A percentile compares a stretch with the other conserved stretches of the same genome.
phyloP scores from a whole-genome alignment of 2,113 vertebrate species.

The Arothron firmamentum region DNA sequence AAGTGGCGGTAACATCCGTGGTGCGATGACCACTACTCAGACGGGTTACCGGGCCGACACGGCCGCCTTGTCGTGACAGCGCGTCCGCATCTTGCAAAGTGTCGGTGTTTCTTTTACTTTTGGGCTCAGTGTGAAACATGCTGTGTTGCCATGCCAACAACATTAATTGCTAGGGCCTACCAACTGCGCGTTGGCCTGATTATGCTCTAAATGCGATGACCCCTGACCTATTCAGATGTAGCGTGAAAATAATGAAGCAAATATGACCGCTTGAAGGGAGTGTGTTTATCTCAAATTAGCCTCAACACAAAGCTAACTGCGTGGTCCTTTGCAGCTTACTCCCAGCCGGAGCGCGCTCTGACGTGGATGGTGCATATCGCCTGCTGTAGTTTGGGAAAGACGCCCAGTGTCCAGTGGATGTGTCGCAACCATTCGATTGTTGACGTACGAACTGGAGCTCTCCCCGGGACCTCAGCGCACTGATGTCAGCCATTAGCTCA shows the following conservation, averaged over 20 bases:
- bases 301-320: too few species aligned
- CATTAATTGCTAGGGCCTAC: not conserved
- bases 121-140: conserved; percentile 11
- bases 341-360: too few species aligned
- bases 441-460: conserved; percentile 9
- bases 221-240: too few species aligned
- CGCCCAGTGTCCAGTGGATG: not conserved
- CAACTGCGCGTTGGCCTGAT: too few species aligned
- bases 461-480: conserved; percentile 27
- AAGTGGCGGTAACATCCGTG: conserved; percentile 48
- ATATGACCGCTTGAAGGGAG: too few species aligned
- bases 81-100: not conserved
- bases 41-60: conserved; percentile 14
- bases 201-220: too few species aligned
- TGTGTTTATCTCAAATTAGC: too few species aligned
- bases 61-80: conserved; percentile 8
- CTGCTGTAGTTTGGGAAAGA: not conserved
- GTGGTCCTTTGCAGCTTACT: too few species aligned
- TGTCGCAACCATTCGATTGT: conserved; percentile 13
- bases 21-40: conserved; percentile 36
- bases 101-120: conserved; percentile 12
- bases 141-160: not conserved
- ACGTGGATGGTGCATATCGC: not conserved
- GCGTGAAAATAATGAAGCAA: too few species aligned
- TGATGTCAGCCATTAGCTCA: conserved; percentile 55